These are phyloP conservation scores for Temnothorax nylanderi DNA, from an alignment of 1,140 invertebrate species.

Conservation along the genomic window DNA sequence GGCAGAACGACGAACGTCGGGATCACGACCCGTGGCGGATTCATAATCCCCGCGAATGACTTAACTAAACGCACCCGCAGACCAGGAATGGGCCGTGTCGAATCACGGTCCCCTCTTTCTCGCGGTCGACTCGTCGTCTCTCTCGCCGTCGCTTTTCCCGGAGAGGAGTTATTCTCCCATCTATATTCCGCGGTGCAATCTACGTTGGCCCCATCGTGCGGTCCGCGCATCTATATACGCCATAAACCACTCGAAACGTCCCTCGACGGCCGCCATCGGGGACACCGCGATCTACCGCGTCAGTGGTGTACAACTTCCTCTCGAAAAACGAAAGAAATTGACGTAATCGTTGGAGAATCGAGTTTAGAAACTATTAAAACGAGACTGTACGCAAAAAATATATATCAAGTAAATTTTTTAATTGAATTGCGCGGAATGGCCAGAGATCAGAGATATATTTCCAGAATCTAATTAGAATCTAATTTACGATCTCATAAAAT, in stretches of 20 bases:
- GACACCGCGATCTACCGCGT: conserved; percentile 31
- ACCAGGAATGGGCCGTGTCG: conserved; percentile 76
- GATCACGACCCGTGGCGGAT: conserved; percentile 76
- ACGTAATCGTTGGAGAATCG: neutral
- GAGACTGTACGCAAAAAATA: neutral
- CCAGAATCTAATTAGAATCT: neutral
- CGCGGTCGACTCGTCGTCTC: conserved; percentile 35
- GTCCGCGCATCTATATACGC: conserved; percentile 67
- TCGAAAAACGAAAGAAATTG: conserved; percentile 4
- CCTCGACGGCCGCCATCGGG: conserved; percentile 65
- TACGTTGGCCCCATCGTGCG: conserved; percentile 61
- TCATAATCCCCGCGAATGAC: conserved; percentile 79
- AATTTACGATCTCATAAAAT: neutral
- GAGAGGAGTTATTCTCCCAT: conserved; percentile 75
- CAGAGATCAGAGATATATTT: neutral
- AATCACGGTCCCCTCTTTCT: conserved; percentile 67
- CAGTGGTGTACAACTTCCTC: conserved; percentile 53
- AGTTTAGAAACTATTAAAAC: neutral
- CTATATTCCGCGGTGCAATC: conserved; percentile 75
- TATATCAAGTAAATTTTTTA: neutral
- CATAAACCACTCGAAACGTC: conserved; percentile 76
- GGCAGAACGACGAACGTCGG: conserved; percentile 27
- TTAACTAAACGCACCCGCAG: conserved; percentile 79
- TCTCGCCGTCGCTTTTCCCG: conserved; percentile 38
- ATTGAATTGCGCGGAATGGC: neutral